phyloP scores from a whole-genome alignment of 2,113 vertebrate species.

The Oxyura jamaicensis region DNA sequence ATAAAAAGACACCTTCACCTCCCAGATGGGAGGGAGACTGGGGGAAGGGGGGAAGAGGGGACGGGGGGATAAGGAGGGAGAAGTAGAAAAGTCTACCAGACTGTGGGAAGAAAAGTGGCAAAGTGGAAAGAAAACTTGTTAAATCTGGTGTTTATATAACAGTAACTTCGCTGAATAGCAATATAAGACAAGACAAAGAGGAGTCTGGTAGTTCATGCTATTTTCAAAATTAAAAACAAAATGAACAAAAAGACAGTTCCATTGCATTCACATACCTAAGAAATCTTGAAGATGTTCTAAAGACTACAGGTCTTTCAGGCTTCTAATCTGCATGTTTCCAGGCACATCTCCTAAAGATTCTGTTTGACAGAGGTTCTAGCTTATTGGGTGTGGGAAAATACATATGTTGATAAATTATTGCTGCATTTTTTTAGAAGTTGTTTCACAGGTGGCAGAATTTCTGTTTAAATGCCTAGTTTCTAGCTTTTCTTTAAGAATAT shows the following conservation, averaged over 20 bases:
- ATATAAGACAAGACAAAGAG: not conserved
- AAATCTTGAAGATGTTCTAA: not conserved
- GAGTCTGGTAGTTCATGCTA: not conserved
- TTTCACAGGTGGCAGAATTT: not conserved
- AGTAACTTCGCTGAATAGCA: not conserved
- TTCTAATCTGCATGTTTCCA: not conserved
- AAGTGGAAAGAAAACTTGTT: slow-evolving; percentile 31
- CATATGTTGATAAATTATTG: not conserved
- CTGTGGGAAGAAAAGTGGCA: not conserved
- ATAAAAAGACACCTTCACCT: slow-evolving; percentile 30
- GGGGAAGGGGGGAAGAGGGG: no score
- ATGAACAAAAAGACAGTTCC: not conserved
- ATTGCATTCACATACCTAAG: not conserved
- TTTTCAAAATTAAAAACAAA: not conserved
- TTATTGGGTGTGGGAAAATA: not conserved
- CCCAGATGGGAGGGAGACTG: no score
- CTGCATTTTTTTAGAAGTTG: not conserved
- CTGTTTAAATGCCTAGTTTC: not conserved
- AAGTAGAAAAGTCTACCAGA: not conserved
- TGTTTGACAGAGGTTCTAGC: not conserved
- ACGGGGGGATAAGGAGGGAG: no score
- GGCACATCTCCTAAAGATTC: not conserved
- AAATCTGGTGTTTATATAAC: not conserved
- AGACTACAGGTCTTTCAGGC: not conserved
- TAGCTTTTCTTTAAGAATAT: slow-evolving; percentile 7